Percentiles rank a stretch among this genome's conserved stretches.
Evolutionary conservation across 1,140 invertebrate species (phyloP).

Genomic region (Leptinotarsa texana): DNA sequence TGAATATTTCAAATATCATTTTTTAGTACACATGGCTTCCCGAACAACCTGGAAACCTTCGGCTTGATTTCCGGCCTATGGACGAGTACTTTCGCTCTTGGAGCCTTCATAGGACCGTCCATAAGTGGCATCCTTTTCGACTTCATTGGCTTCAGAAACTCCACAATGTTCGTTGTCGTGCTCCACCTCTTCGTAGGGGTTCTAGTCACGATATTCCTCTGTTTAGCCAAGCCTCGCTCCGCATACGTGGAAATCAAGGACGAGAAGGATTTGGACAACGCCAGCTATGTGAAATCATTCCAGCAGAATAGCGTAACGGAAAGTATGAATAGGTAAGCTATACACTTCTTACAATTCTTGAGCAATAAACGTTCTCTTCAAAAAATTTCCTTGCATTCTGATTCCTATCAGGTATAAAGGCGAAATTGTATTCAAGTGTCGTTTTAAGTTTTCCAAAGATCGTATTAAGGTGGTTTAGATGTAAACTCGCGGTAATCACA

Average conservation of each 20-base stretch:
- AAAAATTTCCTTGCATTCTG: too few species aligned
- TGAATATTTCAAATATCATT: neutral
- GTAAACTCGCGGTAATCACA: too few species aligned
- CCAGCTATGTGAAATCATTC: neutral
- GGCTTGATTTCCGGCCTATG: conserved; percentile 82
- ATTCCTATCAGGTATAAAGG: too few species aligned
- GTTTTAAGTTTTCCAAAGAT: too few species aligned
- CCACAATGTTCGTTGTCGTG: conserved; percentile 73
- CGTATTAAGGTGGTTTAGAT: too few species aligned
- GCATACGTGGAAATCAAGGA: conserved; percentile 50
- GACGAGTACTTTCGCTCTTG: conserved; percentile 83
- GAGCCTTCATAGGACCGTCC: conserved; percentile 82
- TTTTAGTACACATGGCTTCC: conserved; percentile 69
- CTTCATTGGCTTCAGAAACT: conserved; percentile 70
- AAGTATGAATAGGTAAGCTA: conserved; percentile 45
- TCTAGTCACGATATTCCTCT: conserved; percentile 42
- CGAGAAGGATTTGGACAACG: conserved; percentile 36
- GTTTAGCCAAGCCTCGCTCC: conserved; percentile 29
- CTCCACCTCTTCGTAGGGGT: conserved; percentile 66
- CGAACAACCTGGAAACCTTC: conserved; percentile 81
- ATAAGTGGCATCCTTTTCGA: conserved; percentile 77
- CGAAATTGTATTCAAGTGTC: too few species aligned
- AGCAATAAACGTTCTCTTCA: too few species aligned
- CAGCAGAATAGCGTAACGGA: conserved; percentile 43
- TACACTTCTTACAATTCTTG: too few species aligned